Conservation (phyloP, 2,113 vertebrate species). For the Larimichthys polyactis region DNA sequence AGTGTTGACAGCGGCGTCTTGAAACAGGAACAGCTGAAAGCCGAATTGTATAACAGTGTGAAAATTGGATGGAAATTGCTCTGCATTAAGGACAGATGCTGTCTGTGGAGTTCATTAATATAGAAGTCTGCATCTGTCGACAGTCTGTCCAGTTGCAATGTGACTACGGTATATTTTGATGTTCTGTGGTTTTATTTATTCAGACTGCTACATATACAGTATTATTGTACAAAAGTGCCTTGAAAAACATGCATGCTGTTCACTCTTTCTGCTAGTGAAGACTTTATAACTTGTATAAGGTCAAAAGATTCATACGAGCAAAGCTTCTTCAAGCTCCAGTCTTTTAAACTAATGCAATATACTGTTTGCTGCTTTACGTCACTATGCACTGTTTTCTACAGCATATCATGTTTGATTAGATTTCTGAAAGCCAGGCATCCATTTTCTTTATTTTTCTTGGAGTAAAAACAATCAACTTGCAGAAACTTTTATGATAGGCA, state of each 20-base stretch:
- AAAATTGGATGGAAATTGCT: background rate
- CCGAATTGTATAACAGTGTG: background rate
- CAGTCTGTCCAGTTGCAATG: background rate
- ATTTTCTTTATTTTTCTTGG: background rate
- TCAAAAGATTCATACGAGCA: background rate
- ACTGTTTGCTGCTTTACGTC: background rate
- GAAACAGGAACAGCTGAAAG: slow-evolving; percentile 8
- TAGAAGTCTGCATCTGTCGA: background rate
- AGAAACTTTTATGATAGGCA: background rate
- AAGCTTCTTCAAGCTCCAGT: background rate
- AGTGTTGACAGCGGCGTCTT: slow-evolving; percentile 5
- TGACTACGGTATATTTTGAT: slow-evolving; percentile 3
- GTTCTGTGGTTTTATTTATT: background rate
- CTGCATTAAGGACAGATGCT: background rate
- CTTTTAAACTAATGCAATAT: background rate
- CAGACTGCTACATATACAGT: background rate
- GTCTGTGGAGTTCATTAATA: background rate
- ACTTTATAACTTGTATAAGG: background rate
- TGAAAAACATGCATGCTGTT: background rate
- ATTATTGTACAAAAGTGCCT: background rate
- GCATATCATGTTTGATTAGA: background rate
- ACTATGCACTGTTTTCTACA: background rate
- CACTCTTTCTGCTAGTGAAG: background rate
- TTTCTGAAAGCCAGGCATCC: slow-evolving; percentile 10
- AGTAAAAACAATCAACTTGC: background rate